Base-by-base conservation (phyloP, 2,797 vertebrate species). In the Molothrus ater region DNA sequence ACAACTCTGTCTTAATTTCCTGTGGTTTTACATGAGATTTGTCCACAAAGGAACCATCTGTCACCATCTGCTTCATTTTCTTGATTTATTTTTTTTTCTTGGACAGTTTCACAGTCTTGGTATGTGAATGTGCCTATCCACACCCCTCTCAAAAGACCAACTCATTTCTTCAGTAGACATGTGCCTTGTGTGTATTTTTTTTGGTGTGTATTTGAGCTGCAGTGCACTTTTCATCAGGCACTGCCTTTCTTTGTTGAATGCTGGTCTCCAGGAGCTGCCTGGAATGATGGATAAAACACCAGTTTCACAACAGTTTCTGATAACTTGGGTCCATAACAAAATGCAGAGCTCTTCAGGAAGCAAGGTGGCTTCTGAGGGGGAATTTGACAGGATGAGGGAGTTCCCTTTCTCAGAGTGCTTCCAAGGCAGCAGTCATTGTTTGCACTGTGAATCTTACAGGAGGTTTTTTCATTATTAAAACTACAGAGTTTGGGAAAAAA, bases 1-100 rank as follows among this genome's bases (percentile, higher is more conserved):
- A 95, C 59, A 93, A 70, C 29, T 76, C 31, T 74, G 65, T 82
- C 75, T 86, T 86, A 81, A 90, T 95, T 96, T 95, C 80, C 85
- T 86, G 69, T 86, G 87, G 85, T 92, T 95, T 95, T 66, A 70
- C 80, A 91, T 18, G 80, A 96, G 87, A 78, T 68, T 51, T 69
- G 69, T 45, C 64, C 66, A 53, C 1, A 14, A 90, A 94, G 60
- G 74, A 93, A 93, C 43, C 38, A 80, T 86, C 53, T 90, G 70
- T 79, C 80, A 92, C 63, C 76, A 85, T 68, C 76, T 73, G 47
- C 51, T 73, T 80, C 34, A 76, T 82, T 94, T 91, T 76, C 60
- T 76, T 60, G 68, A 48, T 43, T 59, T 17, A 43, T 66, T 68
- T 63, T 75, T 83, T 83, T 78, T 54, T 24, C 68, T 79, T 74